phyloP scores from a whole-genome alignment of 2,888 invertebrate genomes.

The Andrena minutula region DNA sequence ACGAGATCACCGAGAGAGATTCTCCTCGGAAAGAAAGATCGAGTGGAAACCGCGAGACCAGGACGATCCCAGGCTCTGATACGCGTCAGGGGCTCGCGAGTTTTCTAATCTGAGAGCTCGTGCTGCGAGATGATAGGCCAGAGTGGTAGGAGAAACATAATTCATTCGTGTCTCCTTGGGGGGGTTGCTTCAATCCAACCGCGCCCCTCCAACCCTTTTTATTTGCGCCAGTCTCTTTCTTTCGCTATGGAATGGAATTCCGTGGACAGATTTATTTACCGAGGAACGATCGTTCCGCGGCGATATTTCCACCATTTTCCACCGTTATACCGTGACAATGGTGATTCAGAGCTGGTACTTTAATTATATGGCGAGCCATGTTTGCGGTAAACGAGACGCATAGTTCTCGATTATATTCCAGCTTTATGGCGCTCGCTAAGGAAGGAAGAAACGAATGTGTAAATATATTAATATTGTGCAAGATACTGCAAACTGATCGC shows the following conservation, averaged over 20 bases:
- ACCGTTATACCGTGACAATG: constrained; percentile 53
- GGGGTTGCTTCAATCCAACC: constrained; percentile 40
- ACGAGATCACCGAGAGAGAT: constrained; percentile 1
- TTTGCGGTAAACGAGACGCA: neutral
- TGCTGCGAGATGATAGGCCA: constrained; percentile 47
- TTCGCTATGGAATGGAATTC: constrained; percentile 13
- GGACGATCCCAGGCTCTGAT: constrained; percentile 44
- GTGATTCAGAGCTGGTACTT: constrained; percentile 18
- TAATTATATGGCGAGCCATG: constrained; percentile 18
- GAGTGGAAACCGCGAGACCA: constrained; percentile 9
- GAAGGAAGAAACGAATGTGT: too few relatives aligned
- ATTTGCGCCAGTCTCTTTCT: constrained; percentile 41
- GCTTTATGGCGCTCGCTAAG: neutral
- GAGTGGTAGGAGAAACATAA: constrained; percentile 29
- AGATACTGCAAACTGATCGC: neutral
- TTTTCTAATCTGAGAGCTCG: constrained; percentile 46
- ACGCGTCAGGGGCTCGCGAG: constrained; percentile 20
- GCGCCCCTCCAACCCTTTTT: constrained; percentile 32
- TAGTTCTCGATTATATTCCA: constrained; percentile 3
- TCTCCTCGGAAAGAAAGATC: neutral
- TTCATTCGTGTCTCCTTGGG: constrained; percentile 57
- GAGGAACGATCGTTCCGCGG: constrained; percentile 16
- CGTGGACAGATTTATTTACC: constrained; percentile 55
- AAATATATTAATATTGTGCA: too few relatives aligned
- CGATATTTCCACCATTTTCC: constrained; percentile 29